These are phyloP conservation scores for Protula sp. DNA, from an alignment of 2,888 invertebrate genomes.

Conservation along the genomic window DNA sequence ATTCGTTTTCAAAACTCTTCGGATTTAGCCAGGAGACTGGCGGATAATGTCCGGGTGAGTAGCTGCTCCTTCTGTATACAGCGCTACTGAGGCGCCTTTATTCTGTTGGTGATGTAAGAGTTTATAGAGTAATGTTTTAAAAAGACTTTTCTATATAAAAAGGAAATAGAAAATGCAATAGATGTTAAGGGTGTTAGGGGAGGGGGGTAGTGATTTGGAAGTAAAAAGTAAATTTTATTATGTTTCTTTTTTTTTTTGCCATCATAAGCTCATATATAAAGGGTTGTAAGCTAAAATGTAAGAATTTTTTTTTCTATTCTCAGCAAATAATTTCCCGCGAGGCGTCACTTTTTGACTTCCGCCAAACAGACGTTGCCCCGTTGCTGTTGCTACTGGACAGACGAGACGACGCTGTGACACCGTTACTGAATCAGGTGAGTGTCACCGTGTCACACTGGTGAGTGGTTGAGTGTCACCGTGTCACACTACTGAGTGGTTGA, in stretches of 20 bases:
- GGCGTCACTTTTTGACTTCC: conserved; percentile 79
- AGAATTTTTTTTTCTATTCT: too few species aligned
- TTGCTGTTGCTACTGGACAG: conserved; percentile 85
- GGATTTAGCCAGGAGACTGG: conserved; percentile 75
- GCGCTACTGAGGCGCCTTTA: too few species aligned
- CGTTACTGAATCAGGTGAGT: conserved; percentile 76
- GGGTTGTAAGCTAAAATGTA: too few species aligned
- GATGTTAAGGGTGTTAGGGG: not conserved
- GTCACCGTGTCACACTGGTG: too few species aligned
- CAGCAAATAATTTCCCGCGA: conserved; percentile 80
- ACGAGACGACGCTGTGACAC: conserved; percentile 91
- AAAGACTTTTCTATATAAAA: not conserved
- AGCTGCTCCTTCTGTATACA: too few species aligned
- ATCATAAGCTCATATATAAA: too few species aligned
- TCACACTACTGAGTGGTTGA: too few species aligned
- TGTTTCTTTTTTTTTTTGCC: too few species aligned
- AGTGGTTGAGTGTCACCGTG: too few species aligned
- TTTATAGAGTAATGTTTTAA: not conserved
- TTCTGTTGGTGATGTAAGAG: too few species aligned
- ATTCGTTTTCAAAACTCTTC: conserved; percentile 86
- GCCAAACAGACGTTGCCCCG: conserved; percentile 67
- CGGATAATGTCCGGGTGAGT: conserved; percentile 74
- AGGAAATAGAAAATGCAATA: not conserved
- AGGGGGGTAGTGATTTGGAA: too few species aligned
- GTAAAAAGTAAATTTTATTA: too few species aligned